These are phyloP conservation scores for Erpornis zantholeuca DNA, from an alignment of 2,113 vertebrate genomes.

Conservation along the genomic window DNA sequence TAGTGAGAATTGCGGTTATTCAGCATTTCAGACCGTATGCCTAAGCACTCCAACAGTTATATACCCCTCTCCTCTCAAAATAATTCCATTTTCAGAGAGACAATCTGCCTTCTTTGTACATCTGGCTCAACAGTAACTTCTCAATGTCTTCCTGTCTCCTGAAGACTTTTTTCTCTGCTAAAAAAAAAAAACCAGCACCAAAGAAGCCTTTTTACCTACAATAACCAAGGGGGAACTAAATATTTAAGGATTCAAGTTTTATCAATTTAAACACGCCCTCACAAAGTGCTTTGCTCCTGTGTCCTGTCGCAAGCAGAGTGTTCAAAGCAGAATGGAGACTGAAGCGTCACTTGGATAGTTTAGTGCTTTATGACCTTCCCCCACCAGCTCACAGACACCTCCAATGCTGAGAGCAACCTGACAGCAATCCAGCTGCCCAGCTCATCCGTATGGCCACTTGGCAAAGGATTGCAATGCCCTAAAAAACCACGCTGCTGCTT, in stretches of 20 bases:
- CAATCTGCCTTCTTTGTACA: background rate
- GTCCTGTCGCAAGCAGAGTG: rapidly evolving
- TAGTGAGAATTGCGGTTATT: background rate
- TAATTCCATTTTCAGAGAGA: background rate
- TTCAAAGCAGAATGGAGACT: background rate
- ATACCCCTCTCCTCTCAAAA: background rate
- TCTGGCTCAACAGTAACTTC: background rate
- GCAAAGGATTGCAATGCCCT: conserved; percentile 1
- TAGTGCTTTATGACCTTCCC: conserved; percentile 20
- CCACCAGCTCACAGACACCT: background rate
- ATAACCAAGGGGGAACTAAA: background rate
- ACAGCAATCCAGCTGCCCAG: conserved; percentile 24
- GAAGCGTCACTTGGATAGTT: background rate
- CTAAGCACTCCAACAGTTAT: background rate
- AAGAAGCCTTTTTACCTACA: background rate
- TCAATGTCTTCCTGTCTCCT: background rate
- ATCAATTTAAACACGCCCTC: background rate
- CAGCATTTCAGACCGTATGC: background rate
- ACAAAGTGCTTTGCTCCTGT: rapidly evolving
- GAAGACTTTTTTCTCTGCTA: background rate
- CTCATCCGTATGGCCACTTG: background rate
- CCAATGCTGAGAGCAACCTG: background rate
- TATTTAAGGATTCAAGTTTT: background rate
- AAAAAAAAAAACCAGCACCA: background rate
- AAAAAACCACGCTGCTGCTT: background rate